Evolutionary conservation across 2,797 vertebrate species (phyloP).

Genomic region (Simalia tracyae): DNA sequence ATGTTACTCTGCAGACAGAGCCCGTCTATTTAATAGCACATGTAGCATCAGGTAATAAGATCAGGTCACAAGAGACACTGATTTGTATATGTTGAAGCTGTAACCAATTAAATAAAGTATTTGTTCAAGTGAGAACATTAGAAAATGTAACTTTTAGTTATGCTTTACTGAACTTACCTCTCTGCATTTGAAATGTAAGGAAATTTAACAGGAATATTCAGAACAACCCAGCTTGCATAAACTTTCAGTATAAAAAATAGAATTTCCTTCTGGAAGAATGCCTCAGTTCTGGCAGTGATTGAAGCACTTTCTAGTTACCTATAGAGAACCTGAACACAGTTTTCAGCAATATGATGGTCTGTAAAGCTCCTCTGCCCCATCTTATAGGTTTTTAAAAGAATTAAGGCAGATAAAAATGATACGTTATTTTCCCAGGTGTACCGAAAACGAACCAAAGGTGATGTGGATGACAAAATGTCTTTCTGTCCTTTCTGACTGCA

Average conservation of each 20-base stretch:
- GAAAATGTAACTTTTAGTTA: not conserved
- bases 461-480: not conserved
- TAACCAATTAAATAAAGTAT: conserved; percentile 22
- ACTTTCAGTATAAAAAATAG: not conserved
- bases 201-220: not conserved
- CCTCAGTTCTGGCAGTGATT: not conserved
- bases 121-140: conserved; percentile 23
- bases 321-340: not conserved
- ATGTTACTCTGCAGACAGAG: conserved; percentile 30
- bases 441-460: not conserved
- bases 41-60: conserved; percentile 30
- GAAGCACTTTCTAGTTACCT: not conserved
- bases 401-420: not conserved
- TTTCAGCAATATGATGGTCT: not conserved
- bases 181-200: not conserved
- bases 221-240: not conserved
- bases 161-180: conserved; percentile 23
- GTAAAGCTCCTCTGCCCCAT: not conserved
- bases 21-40: conserved; percentile 42
- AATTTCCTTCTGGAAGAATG: not conserved
- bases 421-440: not conserved
- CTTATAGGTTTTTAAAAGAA: not conserved
- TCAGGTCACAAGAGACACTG: not conserved
- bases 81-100: conserved; percentile 27
- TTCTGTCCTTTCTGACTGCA: not conserved